Conservation (phyloP, 2,797 vertebrate species). For the Tauraco hartlaubi region DNA sequence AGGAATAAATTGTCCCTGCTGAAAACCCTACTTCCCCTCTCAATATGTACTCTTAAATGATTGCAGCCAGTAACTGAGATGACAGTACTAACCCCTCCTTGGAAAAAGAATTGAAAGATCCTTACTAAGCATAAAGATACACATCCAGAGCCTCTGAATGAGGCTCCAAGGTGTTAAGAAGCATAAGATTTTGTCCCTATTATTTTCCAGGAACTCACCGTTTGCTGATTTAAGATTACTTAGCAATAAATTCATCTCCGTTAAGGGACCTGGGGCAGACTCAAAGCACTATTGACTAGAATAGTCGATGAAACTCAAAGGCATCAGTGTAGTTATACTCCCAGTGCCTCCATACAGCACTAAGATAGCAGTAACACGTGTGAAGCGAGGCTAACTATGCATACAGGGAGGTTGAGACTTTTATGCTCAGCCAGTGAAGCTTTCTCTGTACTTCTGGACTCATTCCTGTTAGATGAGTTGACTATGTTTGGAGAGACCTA, state of each 20-base stretch:
- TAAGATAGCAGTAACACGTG: background rate
- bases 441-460: background rate
- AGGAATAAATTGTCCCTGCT: background rate
- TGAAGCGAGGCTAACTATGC: background rate
- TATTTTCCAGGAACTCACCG: background rate
- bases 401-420: accelerated
- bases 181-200: background rate
- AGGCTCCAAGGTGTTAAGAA: background rate
- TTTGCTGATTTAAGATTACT: background rate
- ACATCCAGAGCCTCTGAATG: background rate
- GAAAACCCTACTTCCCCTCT: background rate
- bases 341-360: background rate
- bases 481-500: background rate
- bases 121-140: background rate
- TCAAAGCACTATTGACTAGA: background rate
- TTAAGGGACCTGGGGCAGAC: background rate
- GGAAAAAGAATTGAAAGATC: background rate
- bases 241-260: background rate
- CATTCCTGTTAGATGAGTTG: background rate
- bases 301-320: background rate
- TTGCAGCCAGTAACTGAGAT: background rate
- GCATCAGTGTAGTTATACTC: background rate
- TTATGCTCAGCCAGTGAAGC: background rate
- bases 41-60: background rate
- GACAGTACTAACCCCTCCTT: background rate